Conservation (phyloP, 2,888 invertebrate genomes). For the Eupeodes luniger region DNA sequence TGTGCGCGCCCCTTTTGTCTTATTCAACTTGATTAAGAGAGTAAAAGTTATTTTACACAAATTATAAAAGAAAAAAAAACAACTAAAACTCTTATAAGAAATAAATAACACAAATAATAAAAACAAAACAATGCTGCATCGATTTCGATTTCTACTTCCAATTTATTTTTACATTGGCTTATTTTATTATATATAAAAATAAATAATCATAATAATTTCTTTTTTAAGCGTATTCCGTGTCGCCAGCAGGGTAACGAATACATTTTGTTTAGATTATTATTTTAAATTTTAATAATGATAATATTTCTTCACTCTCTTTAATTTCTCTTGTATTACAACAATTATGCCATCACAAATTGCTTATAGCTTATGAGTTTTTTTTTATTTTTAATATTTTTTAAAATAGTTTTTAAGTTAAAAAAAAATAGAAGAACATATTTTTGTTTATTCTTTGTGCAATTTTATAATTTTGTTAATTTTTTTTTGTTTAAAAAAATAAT, state of each 20-base stretch:
- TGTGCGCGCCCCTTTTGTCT: slow-evolving; percentile 78
- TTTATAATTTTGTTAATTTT: slow-evolving; percentile 48
- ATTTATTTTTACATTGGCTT: slow-evolving; percentile 72
- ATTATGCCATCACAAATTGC: slow-evolving; percentile 76
- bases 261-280: slow-evolving; percentile 66
- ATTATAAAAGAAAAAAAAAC: slow-evolving; percentile 7
- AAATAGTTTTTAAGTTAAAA: slow-evolving; percentile 65
- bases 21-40: slow-evolving; percentile 74
- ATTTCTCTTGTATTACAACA: slow-evolving; percentile 45
- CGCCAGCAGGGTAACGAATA: slow-evolving; percentile 69
- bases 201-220: slow-evolving; percentile 35
- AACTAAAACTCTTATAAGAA: slow-evolving; percentile 57
- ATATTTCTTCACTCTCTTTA: slow-evolving; percentile 43
- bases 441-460: slow-evolving; percentile 68
- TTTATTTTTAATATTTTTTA: slow-evolving; percentile 43
- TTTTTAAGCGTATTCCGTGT: slow-evolving; percentile 5
- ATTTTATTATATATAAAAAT: slow-evolving; percentile 6
- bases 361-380: slow-evolving; percentile 69
- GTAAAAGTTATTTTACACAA: slow-evolving; percentile 23
- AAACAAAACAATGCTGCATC: slow-evolving; percentile 51
- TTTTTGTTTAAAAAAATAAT: slow-evolving; percentile 52
- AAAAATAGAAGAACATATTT: slow-evolving; percentile 40
- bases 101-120: slow-evolving; percentile 44
- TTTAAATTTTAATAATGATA: slow-evolving; percentile 53
- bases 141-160: slow-evolving; percentile 75